These are phyloP conservation scores for Fabriciana adippe DNA, from an alignment of 2,888 invertebrate genomes.

Conservation along the genomic window DNA sequence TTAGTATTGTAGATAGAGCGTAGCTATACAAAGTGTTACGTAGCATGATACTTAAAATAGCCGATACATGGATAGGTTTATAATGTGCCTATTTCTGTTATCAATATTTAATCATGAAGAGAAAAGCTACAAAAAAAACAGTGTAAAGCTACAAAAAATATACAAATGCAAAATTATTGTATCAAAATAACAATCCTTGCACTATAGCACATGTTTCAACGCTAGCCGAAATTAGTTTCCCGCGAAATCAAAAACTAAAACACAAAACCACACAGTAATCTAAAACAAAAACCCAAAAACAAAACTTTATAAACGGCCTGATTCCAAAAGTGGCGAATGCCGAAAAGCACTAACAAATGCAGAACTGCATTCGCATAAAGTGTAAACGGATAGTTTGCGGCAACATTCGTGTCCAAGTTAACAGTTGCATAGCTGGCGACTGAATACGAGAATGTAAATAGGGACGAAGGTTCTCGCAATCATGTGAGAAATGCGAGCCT, in stretches of 20 bases:
- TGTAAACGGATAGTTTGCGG: conserved; percentile 43
- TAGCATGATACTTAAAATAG: too few relatives aligned
- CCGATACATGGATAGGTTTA: too few relatives aligned
- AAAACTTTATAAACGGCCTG: conserved; percentile 28
- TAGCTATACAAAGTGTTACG: too few relatives aligned
- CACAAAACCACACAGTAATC: conserved; percentile 19
- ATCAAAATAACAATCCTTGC: background rate
- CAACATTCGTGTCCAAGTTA: conserved; percentile 42
- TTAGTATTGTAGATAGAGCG: too few relatives aligned
- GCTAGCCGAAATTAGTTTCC: conserved; percentile 16
- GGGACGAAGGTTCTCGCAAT: conserved; percentile 35
- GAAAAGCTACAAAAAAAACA: background rate
- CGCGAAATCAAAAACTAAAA: conserved; percentile 28
- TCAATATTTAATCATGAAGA: too few relatives aligned
- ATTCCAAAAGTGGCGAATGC: conserved; percentile 27
- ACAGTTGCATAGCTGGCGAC: conserved; percentile 40
- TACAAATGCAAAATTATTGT: background rate
- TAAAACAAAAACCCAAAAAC: conserved; percentile 27
- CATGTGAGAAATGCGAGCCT: conserved; percentile 40
- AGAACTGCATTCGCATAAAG: conserved; percentile 39
- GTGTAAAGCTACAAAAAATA: background rate
- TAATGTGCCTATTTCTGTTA: too few relatives aligned
- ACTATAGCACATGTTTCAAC: background rate
- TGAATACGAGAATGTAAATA: conserved; percentile 43
- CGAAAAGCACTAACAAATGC: conserved; percentile 37